Evolutionary conservation across 2,113 vertebrate genomes (phyloP).

Genomic region (Gallinago jamesoni): DNA sequence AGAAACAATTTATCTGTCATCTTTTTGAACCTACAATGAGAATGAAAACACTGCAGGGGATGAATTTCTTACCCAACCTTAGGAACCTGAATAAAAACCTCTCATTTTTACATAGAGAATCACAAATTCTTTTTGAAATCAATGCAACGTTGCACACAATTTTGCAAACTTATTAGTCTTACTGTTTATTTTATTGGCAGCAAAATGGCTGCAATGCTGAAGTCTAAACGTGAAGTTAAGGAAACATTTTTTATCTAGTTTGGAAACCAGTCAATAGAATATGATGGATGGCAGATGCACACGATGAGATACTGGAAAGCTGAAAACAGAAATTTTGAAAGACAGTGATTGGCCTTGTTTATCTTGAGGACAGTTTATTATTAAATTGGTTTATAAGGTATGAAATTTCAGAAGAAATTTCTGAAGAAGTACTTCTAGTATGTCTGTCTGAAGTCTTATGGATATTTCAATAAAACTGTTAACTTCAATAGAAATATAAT

Average conservation of each 20-base stretch:
- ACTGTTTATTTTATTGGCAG: not conserved
- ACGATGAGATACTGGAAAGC: not conserved
- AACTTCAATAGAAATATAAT: not conserved
- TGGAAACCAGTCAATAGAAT: not conserved
- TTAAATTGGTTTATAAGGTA: not conserved
- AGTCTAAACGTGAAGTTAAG: not conserved
- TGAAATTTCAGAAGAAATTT: not conserved
- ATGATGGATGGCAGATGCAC: not conserved
- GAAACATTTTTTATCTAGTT: not conserved
- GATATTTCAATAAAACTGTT: not conserved
- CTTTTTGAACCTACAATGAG: not conserved
- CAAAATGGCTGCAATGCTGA: not conserved
- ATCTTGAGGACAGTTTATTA: not conserved
- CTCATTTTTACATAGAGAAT: not conserved
- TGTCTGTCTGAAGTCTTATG: not conserved
- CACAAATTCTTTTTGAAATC: not conserved
- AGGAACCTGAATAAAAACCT: not conserved
- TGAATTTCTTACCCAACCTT: not conserved
- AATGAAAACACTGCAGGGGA: not conserved
- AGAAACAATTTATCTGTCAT: not conserved
- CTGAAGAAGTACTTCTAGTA: not conserved
- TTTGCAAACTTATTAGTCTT: not conserved
- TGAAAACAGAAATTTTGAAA: not conserved
- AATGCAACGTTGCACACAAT: rapidly evolving
- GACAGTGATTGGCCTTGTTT: not conserved